Evolutionary conservation across 2,888 invertebrate genomes (phyloP), one percentile per base, ranked within the genome.

Genomic region (Polydrusus tereticollis): DNA sequence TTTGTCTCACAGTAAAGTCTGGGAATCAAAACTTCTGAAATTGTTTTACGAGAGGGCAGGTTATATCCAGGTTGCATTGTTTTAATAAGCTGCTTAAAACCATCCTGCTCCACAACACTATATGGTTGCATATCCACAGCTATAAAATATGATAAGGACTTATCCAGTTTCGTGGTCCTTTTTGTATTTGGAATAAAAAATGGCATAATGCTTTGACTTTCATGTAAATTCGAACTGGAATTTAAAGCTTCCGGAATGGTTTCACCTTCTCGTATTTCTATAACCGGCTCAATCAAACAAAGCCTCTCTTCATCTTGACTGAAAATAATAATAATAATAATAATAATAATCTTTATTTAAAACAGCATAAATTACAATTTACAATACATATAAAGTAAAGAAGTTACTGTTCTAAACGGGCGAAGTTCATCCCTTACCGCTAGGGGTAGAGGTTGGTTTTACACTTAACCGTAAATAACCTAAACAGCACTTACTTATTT

Each of bases 21-120:
- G 5, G 36, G 36, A 36, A 36, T 36, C 12, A 36, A 36, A 36
- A 36, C 36, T 36, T 36, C 36, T 36, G 36, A 5, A 36, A 36
- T 5, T 36, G 36, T 36, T 36, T 36, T 36, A 36, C 36, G 36
- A 5, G 36, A 36, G 12, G 36, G 36, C 36, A 36, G 12, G 8
- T 36, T 5, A 36, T 36, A 36, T 36, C 36, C 36, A 10, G 36
- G 36, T 36, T 36, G 36, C 36, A 36, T 36, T 10, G 36, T 36
- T 36, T 36, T 36, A 36, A 36, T 36, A 10, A 36, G 36, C 12
- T 36, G 36, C 38, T 57, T 50, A 50, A 63, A 73, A 10, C 73
- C 68, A 23, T 47, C 62, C 33, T 69, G 67, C 38, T 75, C 67
- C 23, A 75, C 70, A 16, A 75, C 50, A 29, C 69, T 67, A 71